Conservation (phyloP, 2,797 vertebrate species). For the Phrynocephalus forsythii region DNA sequence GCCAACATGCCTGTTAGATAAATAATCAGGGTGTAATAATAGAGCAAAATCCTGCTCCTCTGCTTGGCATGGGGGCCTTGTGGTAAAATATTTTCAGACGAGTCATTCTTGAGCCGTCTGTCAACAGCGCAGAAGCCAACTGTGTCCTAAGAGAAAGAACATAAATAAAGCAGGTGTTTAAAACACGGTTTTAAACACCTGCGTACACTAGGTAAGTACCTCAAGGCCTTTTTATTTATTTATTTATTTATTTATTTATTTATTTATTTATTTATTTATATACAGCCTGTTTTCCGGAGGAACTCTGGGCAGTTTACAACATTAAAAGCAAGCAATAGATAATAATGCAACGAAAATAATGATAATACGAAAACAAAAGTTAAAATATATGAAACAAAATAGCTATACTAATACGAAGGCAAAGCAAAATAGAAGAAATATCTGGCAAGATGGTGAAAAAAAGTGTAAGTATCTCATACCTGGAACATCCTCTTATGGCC, state of each 20-base stretch:
- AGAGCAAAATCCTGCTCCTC: constrained; percentile 64
- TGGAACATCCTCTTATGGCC: neutral
- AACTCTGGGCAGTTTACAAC: too few relatives aligned
- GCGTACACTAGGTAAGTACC: constrained; percentile 22
- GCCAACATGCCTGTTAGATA: constrained; percentile 59
- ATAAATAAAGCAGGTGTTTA: constrained; percentile 16
- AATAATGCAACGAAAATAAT: too few relatives aligned
- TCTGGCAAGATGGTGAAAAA: too few relatives aligned
- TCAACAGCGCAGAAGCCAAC: constrained; percentile 64
- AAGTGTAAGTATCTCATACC: neutral
- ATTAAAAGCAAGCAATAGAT: too few relatives aligned
- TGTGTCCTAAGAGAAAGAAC: constrained; percentile 28
- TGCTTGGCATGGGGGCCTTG: constrained; percentile 64
- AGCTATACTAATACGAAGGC: too few relatives aligned
- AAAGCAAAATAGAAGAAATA: too few relatives aligned
- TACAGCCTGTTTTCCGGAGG: too few relatives aligned
- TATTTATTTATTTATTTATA: too few relatives aligned
- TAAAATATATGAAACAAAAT: too few relatives aligned
- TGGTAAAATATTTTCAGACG: constrained; percentile 55
- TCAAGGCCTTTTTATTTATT: constrained; percentile 16
- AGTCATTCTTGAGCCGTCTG: constrained; percentile 66
- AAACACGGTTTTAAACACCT: constrained; percentile 13
- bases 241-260: too few relatives aligned
- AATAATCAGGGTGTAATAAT: constrained; percentile 70
- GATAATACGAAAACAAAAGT: too few relatives aligned